Evolutionary conservation across 2,888 invertebrate genomes (phyloP).

Genomic region (Synergus japonicus): DNA sequence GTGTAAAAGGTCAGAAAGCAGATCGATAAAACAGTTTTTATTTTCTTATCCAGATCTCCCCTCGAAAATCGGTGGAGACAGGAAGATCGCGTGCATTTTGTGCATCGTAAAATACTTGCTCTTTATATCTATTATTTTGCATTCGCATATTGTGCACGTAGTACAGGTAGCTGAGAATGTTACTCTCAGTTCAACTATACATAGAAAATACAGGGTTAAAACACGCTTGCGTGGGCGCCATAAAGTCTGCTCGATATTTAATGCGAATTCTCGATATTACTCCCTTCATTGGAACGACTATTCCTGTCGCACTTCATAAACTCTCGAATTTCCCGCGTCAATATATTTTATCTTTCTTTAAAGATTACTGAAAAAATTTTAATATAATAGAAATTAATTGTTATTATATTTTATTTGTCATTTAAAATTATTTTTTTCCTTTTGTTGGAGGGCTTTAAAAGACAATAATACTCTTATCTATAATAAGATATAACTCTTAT

Average conservation of each 20-base stretch:
- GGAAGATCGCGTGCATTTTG: constrained; percentile 3
- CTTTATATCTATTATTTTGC: constrained; percentile 48
- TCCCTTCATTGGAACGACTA: constrained; percentile 46
- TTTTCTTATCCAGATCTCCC: constrained; percentile 1
- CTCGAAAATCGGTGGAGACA: constrained; percentile 19
- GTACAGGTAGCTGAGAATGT: constrained; percentile 33
- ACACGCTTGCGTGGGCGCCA: constrained; percentile 68
- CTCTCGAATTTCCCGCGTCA: constrained; percentile 36
- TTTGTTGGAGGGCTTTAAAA: background rate
- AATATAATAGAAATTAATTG: too few species aligned
- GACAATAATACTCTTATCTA: background rate
- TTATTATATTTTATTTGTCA: too few species aligned
- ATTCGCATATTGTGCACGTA: constrained; percentile 48
- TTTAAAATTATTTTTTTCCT: too few species aligned
- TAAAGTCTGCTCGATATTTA: constrained; percentile 62
- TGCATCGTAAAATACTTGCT: constrained; percentile 43
- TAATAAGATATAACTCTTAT: background rate
- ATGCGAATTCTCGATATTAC: constrained; percentile 50
- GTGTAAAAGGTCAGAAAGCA: background rate
- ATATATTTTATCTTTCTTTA: background rate
- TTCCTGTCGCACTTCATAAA: constrained; percentile 50
- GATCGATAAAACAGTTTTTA: constrained; percentile 36
- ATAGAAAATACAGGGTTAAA: constrained; percentile 44
- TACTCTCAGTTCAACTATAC: constrained; percentile 17
- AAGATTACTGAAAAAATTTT: background rate